Evolutionary conservation across 2,888 invertebrate species (phyloP).

Genomic region (Sicus ferrugineus): DNA sequence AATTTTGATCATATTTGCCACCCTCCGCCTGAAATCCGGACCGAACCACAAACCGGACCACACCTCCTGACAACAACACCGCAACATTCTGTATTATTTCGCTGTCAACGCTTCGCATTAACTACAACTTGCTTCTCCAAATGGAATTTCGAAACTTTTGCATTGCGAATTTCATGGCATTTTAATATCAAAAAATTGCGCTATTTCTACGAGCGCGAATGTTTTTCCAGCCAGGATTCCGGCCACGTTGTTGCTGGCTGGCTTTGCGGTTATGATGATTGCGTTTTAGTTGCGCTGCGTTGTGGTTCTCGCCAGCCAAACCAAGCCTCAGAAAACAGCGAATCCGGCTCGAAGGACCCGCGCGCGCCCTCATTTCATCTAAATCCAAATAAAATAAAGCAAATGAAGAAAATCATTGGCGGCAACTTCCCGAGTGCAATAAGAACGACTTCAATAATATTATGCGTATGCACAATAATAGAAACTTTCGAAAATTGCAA

Average conservation of each 20-base stretch:
- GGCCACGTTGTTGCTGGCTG: not conserved
- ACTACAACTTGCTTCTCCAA: conserved; percentile 8
- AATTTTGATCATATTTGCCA: too few species aligned
- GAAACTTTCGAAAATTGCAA: too few species aligned
- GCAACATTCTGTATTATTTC: not conserved
- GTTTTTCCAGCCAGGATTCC: not conserved
- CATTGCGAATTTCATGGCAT: conserved; percentile 13
- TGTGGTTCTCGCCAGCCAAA: not conserved
- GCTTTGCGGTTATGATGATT: conserved; percentile 6
- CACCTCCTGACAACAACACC: too few species aligned
- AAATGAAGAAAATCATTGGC: not conserved
- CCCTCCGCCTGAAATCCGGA: too few species aligned
- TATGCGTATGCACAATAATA: too few species aligned
- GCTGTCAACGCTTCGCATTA: conserved; percentile 5
- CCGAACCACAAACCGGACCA: too few species aligned
- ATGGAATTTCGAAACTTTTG: conserved; percentile 22
- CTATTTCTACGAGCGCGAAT: not conserved
- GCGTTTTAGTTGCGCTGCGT: not conserved
- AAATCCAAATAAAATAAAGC: not conserved
- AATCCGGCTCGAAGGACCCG: conserved; percentile 4
- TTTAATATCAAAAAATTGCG: conserved; percentile 25
- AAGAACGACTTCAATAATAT: too few species aligned
- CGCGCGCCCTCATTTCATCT: not conserved
- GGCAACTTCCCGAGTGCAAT: too few species aligned
- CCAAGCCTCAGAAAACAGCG: conserved; percentile 10